These are phyloP conservation scores for Blastobasis adustella DNA, from an alignment of 2,888 invertebrate genomes.

Conservation along the genomic window DNA sequence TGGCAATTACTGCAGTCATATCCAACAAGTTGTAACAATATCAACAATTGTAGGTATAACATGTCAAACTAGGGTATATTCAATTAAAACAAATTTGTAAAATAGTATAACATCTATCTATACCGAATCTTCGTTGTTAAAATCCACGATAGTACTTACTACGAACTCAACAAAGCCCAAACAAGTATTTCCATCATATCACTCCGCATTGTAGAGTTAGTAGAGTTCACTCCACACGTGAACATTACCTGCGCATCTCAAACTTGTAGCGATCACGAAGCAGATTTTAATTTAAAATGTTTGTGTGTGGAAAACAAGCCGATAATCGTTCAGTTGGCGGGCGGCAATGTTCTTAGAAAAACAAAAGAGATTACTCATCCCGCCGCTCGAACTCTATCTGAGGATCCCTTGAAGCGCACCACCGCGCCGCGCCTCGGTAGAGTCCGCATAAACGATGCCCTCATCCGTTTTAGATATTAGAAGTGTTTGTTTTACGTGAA, in stretches of 20 bases:
- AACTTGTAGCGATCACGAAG: slow-evolving; percentile 20
- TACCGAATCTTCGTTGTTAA: too few relatives aligned
- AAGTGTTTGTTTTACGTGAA: too few relatives aligned
- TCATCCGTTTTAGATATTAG: too few relatives aligned
- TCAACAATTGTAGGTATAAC: too few relatives aligned
- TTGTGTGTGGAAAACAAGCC: slow-evolving; percentile 41
- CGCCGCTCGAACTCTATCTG: slow-evolving; percentile 66
- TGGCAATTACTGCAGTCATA: too few relatives aligned
- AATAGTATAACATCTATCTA: too few relatives aligned
- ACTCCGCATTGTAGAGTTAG: background rate
- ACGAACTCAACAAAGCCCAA: too few relatives aligned
- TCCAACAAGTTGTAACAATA: too few relatives aligned
- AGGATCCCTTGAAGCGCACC: slow-evolving; percentile 62
- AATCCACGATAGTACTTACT: too few relatives aligned
- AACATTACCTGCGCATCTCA: background rate
- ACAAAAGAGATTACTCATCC: slow-evolving; percentile 74
- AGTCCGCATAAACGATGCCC: slow-evolving; percentile 34
- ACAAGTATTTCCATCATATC: background rate
- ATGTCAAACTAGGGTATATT: too few relatives aligned
- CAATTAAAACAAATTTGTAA: too few relatives aligned
- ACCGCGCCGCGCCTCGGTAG: slow-evolving; percentile 39
- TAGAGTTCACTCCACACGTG: background rate
- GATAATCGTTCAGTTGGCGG: slow-evolving; percentile 48
- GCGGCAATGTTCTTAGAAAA: slow-evolving; percentile 57
- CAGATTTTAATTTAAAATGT: slow-evolving; percentile 30